These are phyloP conservation scores for Xestia c-nigrum DNA, from an alignment of 2,888 invertebrate species.

Conservation along the genomic window DNA sequence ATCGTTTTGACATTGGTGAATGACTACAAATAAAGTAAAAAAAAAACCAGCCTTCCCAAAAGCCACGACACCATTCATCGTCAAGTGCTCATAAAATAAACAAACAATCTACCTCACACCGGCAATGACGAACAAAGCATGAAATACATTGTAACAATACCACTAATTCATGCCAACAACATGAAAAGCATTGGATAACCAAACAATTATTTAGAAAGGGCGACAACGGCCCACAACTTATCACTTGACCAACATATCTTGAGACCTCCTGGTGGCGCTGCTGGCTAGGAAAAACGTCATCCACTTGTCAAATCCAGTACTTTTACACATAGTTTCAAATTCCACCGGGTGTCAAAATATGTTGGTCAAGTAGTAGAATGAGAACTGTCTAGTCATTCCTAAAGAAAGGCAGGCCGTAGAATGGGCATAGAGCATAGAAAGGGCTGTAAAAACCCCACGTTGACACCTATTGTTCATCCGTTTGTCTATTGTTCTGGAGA, in stretches of 20 bases:
- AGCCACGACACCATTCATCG: conserved; percentile 23
- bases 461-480: conserved; percentile 62
- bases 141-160: conserved; percentile 56
- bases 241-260: not conserved
- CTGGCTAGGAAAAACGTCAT: not conserved
- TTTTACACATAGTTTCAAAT: not conserved
- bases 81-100: conserved; percentile 43
- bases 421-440: conserved; percentile 50
- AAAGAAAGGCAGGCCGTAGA: conserved; percentile 51
- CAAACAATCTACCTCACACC: conserved; percentile 30
- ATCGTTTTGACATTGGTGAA: not conserved
- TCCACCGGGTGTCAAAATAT: not conserved
- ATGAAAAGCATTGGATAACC: conserved; percentile 56
- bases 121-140: conserved; percentile 52
- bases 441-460: conserved; percentile 64
- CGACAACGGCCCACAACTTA: conserved; percentile 40
- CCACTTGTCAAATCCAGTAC: not conserved
- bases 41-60: not conserved
- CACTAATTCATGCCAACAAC: conserved; percentile 60
- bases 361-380: conserved; percentile 32
- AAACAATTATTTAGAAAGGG: conserved; percentile 67
- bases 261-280: not conserved
- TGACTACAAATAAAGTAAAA: not conserved
- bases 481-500: conserved; percentile 63
- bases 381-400: conserved; percentile 61